Percentiles rank a stretch among this genome's conserved stretches.
phyloP scores from a whole-genome alignment of 2,888 invertebrate species.

The Eilema griseolum region DNA sequence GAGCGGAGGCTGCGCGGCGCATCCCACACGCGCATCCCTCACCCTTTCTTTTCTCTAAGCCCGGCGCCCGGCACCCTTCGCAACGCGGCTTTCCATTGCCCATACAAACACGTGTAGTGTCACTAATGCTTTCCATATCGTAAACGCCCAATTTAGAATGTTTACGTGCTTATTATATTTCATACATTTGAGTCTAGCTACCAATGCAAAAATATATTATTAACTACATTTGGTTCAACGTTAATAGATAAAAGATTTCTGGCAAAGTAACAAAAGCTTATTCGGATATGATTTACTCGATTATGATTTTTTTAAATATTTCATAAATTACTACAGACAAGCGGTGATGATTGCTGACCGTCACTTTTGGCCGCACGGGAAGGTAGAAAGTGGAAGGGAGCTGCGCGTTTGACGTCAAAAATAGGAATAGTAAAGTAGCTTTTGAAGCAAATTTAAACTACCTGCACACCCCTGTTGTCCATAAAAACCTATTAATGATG shows the following conservation, averaged over 20 bases:
- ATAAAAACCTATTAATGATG: too few relatives aligned
- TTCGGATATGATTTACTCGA: too few relatives aligned
- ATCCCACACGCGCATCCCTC: conserved; percentile 80
- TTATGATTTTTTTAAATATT: neutral
- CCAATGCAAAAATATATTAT: neutral
- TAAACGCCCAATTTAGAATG: conserved; percentile 35
- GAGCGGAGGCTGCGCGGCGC: conserved; percentile 83
- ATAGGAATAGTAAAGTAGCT: neutral
- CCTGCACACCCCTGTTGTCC: neutral
- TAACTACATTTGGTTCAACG: neutral
- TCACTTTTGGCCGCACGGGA: neutral
- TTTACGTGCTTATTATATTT: conserved; percentile 7
- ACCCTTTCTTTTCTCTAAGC: conserved; percentile 67
- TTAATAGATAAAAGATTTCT: neutral
- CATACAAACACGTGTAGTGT: conserved; percentile 47
- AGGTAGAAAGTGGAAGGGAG: neutral
- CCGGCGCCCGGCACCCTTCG: conserved; percentile 47
- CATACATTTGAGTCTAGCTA: neutral
- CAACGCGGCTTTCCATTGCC: conserved; percentile 46
- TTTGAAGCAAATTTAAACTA: neutral
- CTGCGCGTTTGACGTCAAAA: neutral
- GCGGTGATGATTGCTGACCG: neutral
- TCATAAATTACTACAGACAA: too few relatives aligned
- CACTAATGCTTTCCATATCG: conserved; percentile 37
- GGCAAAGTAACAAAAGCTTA: neutral